Evolutionary conservation across 1,140 invertebrate genomes (phyloP).

Genomic region (Geopemphigus sp.): DNA sequence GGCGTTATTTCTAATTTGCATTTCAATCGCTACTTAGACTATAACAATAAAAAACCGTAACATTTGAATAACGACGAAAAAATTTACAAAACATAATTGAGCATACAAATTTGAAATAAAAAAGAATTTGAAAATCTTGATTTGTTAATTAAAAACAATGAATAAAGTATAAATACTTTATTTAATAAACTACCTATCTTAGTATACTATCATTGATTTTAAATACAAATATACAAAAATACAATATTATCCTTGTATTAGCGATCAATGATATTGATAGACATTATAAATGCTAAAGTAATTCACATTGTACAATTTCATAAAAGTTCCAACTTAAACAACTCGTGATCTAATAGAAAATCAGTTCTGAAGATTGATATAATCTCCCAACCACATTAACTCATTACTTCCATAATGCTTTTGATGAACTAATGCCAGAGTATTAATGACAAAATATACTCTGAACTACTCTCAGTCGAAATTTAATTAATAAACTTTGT

Average conservation of each 20-base stretch:
- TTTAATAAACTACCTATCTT: neutral
- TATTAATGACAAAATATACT: neutral
- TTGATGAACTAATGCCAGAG: neutral
- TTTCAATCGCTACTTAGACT: neutral
- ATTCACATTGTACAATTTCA: neutral
- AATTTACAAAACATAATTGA: neutral
- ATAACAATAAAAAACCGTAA: neutral
- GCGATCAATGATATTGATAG: neutral
- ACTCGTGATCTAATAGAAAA: neutral
- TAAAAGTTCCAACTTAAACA: neutral
- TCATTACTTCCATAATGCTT: neutral
- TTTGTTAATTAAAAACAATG: too few relatives aligned
- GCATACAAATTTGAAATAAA: neutral
- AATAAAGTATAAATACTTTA: neutral
- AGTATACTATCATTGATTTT: neutral
- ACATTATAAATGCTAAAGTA: constrained; percentile 7
- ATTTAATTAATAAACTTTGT: neutral
- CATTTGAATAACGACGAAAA: neutral
- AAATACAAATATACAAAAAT: neutral
- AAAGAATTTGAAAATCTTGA: neutral
- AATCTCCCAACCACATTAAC: neutral
- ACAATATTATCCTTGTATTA: neutral
- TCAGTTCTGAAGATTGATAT: neutral
- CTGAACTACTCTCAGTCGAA: neutral
- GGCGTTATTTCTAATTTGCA: too few relatives aligned